Base-by-base conservation (phyloP, 2,888 invertebrate genomes). In the Papilio protenor region DNA sequence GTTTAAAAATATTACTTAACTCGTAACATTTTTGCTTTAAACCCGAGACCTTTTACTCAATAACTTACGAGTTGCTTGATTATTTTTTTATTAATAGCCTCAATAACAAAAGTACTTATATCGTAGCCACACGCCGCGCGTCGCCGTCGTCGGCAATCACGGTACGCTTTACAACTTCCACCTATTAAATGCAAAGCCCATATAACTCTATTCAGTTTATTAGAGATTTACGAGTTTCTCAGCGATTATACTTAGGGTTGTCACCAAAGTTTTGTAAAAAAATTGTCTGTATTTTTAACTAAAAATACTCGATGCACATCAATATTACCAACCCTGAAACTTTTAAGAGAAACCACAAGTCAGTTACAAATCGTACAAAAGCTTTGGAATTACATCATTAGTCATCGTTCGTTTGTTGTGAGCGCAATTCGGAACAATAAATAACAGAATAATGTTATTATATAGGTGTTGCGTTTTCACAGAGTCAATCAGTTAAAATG, bases 401-500 rank as follows among this genome's bases (percentile, higher is more conserved):
- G 12, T 57, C 40, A 74, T 49, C 18, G 57, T 49, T 33, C 52
- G 66, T 77, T 73, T 69, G 49, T 73, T 73, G 40, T 49, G 69
- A 61, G 5, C 47, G 57, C 52, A 16, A n/a, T 57, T 45, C 23
- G 64, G 45, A 47, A 66, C 64, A 73, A 70, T 83, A 83, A 84
- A 85, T 84, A 83, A 82, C 75, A 78, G 77, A 73, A 79, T 71
- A 76, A 82, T 81, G 45, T 69, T 69, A 85, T 86, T 85, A 84
- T 84, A 85, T 83, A 84, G 84, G 82, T 85, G 82, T 84, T 83
- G 80, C 81, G 80, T 84, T 84, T 85, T 84, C 84, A 85, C 87
- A 83, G 88, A 90, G 89, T 89, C 89, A 87, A 91, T 91, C 89
- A 89, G 87, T 85, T 85, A 84, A 85, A 86, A 86, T 85, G 84